Conservation (phyloP, 2,113 vertebrate species). For the Tor tambroides region DNA sequence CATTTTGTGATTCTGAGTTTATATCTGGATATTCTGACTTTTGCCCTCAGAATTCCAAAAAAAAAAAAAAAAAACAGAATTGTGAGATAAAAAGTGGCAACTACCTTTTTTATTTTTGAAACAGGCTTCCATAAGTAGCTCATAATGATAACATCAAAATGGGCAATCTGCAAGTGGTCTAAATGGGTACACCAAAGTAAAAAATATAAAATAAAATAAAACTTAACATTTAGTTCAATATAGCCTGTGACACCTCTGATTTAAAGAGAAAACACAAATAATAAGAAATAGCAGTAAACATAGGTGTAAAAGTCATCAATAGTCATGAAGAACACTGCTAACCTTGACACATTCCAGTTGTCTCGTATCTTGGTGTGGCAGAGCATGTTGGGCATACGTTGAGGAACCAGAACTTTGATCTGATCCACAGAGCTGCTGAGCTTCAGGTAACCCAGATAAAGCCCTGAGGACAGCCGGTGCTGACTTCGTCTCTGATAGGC, state of each 20-base stretch:
- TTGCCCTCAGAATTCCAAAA: too few species aligned
- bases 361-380: slow-evolving; percentile 88
- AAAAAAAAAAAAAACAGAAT: too few species aligned
- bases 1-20: too few species aligned
- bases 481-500: slow-evolving; percentile 89
- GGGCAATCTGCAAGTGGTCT: background rate
- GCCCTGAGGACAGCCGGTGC: slow-evolving; percentile 84
- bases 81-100: too few species aligned
- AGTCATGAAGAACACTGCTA: background rate
- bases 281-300: background rate
- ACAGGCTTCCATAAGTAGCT: too few species aligned
- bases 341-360: slow-evolving; percentile 77
- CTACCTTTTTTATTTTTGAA: too few species aligned
- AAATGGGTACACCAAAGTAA: background rate
- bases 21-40: too few species aligned
- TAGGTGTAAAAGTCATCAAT: background rate
- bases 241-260: background rate
- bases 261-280: background rate
- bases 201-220: background rate
- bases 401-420: slow-evolving; percentile 93
- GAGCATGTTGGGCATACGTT: slow-evolving; percentile 89
- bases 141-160: background rate
- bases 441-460: slow-evolving; percentile 96
- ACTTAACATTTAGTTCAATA: background rate
- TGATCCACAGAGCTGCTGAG: slow-evolving; percentile 98